phyloP scores from a whole-genome alignment of 2,797 vertebrate species.

The Malacoctenus gilli region DNA sequence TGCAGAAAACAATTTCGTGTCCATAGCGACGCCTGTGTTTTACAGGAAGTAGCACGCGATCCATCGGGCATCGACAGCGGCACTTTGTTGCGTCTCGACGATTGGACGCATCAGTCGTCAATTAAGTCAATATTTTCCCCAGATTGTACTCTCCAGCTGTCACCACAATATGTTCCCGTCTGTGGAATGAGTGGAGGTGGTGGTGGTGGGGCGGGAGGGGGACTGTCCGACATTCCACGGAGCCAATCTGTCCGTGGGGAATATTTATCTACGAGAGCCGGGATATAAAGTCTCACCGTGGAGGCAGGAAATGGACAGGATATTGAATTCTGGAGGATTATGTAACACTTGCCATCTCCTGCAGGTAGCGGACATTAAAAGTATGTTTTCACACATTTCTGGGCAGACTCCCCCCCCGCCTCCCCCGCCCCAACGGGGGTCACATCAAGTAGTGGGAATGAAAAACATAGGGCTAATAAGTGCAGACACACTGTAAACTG shows the following conservation, averaged over 20 bases:
- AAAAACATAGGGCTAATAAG: conserved; percentile 22
- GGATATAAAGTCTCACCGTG: conserved; percentile 67
- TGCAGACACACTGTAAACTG: conserved; percentile 21
- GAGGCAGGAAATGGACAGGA: conserved; percentile 69
- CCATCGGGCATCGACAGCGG: not conserved
- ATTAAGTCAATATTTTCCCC: conserved; percentile 23
- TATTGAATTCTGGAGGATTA: conserved; percentile 69
- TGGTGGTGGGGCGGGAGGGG: no score
- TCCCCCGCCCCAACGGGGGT: conserved; percentile 21
- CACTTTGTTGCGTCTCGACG: not conserved
- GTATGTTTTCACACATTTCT: conserved; percentile 25
- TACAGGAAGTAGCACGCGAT: not conserved
- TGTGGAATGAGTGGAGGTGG: not conserved
- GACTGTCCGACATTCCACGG: conserved; percentile 52
- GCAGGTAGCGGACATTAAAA: conserved; percentile 45
- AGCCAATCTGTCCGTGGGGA: conserved; percentile 41
- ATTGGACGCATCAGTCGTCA: conserved; percentile 2
- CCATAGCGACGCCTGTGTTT: not conserved
- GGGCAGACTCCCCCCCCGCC: conserved; percentile 7
- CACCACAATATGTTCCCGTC: conserved; percentile 27
- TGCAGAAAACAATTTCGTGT: no score
- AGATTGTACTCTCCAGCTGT: conserved; percentile 33
- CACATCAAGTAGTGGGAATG: conserved; percentile 34
- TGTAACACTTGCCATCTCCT: conserved; percentile 44
- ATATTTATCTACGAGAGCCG: conserved; percentile 66